These are phyloP conservation scores for Cecropterus lyciades DNA, from an alignment of 1,140 invertebrate genomes.

Conservation along the genomic window DNA sequence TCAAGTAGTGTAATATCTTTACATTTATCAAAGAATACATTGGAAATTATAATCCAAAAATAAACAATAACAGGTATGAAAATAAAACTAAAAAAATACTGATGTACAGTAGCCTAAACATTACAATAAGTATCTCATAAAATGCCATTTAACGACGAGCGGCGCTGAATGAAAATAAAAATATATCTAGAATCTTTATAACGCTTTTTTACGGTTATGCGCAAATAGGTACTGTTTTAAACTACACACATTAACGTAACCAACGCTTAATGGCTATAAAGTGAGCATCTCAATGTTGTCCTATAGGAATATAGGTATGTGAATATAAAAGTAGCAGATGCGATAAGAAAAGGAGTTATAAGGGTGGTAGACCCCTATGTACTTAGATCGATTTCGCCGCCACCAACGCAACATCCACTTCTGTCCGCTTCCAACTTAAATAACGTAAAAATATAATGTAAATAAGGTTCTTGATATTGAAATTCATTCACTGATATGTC, in stretches of 20 bases:
- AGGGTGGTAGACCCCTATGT: too few species aligned
- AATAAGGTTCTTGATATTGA: too few species aligned
- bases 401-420: too few species aligned
- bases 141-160: background rate
- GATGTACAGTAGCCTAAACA: background rate
- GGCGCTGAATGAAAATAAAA: background rate
- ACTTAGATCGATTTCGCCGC: too few species aligned
- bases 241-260: background rate
- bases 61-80: background rate
- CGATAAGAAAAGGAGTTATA: too few species aligned
- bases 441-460: too few species aligned
- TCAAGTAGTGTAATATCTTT: background rate
- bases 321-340: too few species aligned
- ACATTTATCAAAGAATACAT: background rate
- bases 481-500: too few species aligned
- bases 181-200: constrained; percentile 3
- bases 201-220: constrained; percentile 3
- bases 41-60: background rate
- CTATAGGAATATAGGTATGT: background rate
- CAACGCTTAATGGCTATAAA: constrained; percentile 4
- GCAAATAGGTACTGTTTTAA: background rate
- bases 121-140: background rate
- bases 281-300: background rate
- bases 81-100: background rate
- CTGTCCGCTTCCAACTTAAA: too few species aligned